Conservation (phyloP, 2,113 vertebrate genomes). For the Uropsilus gracilis region DNA sequence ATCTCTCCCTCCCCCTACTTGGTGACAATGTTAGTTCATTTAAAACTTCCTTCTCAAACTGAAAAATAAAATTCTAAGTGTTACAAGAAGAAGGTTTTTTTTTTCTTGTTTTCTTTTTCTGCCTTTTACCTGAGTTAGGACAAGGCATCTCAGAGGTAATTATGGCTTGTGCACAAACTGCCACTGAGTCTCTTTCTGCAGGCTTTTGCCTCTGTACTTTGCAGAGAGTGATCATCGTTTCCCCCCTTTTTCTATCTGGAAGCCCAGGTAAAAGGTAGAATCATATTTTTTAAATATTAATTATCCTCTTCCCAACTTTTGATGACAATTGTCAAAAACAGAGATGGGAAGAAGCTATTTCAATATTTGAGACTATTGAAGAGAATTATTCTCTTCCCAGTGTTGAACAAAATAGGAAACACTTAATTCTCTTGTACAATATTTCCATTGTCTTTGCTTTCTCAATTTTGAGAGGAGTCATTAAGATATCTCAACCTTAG, state of each 20-base stretch:
- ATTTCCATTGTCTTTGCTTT: constrained; percentile 48
- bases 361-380: constrained; percentile 38
- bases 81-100: background rate
- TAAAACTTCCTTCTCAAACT: background rate
- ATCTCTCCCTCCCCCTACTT: background rate
- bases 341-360: constrained; percentile 16
- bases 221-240: background rate
- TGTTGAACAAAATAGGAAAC: constrained; percentile 45
- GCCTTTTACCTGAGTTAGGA: constrained; percentile 16
- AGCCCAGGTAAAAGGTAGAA: background rate
- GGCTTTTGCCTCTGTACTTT: background rate
- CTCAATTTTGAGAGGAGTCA: constrained; percentile 51
- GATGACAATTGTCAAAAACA: background rate
- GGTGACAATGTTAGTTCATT: background rate
- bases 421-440: constrained; percentile 65
- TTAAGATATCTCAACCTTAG: constrained; percentile 47
- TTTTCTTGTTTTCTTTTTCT: background rate
- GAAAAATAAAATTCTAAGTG: constrained; percentile 32
- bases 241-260: background rate
- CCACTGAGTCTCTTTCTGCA: background rate
- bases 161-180: constrained; percentile 24
- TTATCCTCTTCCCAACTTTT: constrained; percentile 46
- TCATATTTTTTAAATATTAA: constrained; percentile 13
- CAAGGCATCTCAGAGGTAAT: constrained; percentile 21
- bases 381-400: background rate